Conservation (phyloP, 2,797 vertebrate species). For the Melanotaenia pygmaea region DNA sequence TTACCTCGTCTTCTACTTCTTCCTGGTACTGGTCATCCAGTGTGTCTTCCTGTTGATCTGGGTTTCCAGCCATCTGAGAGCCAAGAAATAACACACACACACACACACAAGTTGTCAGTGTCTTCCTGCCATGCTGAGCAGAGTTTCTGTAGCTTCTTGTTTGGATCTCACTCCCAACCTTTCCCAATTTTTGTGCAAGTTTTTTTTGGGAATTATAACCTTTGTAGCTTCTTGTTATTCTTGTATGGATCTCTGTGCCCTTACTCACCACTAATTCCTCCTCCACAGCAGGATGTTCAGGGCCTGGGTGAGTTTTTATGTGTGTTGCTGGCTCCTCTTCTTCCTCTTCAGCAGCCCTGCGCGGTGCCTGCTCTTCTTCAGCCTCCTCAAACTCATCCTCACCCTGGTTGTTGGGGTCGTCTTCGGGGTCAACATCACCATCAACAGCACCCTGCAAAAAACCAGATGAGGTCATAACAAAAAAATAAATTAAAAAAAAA, state of each 20-base stretch:
- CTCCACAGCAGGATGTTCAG: conserved; percentile 82
- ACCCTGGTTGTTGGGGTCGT: conserved; percentile 98
- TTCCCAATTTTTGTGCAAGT: no score
- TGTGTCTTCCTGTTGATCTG: conserved; percentile 96
- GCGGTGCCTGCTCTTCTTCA: conserved; percentile 87
- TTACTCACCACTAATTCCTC: conserved; percentile 90
- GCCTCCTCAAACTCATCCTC: conserved; percentile 99
- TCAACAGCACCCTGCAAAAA: conserved; percentile 78
- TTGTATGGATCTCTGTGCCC: neutral
- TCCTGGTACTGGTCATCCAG: conserved; percentile 97
- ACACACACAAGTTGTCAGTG: neutral
- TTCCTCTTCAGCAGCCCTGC: conserved; percentile 80
- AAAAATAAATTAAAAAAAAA: no score
- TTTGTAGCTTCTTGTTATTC: neutral
- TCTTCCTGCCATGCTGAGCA: neutral
- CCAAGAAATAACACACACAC: conserved; percentile 4
- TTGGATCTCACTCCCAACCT: neutral
- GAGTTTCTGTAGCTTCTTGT: neutral
- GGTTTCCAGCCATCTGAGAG: conserved; percentile 93
- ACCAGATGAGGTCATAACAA: neutral
- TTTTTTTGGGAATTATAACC: neutral
- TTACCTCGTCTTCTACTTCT: conserved; percentile 94
- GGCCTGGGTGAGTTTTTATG: conserved; percentile 69
- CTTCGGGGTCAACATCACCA: conserved; percentile 91
- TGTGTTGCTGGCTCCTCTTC: conserved; percentile 85